Percentiles rank a stretch among this genome's conserved stretches.
Conservation (phyloP, 2,797 vertebrate genomes). For the Muscicapa comitata region DNA sequence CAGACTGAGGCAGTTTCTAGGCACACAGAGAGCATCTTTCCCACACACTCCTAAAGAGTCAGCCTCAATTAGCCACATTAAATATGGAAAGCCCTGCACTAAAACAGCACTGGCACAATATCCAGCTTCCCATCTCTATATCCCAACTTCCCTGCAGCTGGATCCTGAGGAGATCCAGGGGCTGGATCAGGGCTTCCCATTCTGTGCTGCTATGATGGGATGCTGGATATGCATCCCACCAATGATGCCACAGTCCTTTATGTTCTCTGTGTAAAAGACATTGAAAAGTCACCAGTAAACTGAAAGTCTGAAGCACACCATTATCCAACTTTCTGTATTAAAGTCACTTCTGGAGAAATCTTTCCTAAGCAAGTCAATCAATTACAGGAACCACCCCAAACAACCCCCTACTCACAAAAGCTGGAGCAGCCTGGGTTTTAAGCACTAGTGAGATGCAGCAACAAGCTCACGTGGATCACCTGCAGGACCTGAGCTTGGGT, state of each 20-base stretch:
- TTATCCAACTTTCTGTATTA: accelerated
- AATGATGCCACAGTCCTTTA: not conserved
- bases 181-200: not conserved
- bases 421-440: not conserved
- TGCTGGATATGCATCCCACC: not conserved
- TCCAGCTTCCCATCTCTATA: not conserved
- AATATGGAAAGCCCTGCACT: not conserved
- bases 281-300: not conserved
- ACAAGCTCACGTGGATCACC: accelerated
- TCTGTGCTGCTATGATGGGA: not conserved
- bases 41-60: not conserved
- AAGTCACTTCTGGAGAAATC: not conserved
- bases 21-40: not conserved
- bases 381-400: not conserved
- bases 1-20: not conserved
- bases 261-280: not conserved
- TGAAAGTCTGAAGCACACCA: not conserved
- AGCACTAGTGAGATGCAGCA: not conserved
- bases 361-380: not conserved
- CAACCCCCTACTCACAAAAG: not conserved
- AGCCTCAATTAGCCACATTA: not conserved
- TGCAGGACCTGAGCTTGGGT: not conserved
- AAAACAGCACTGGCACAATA: not conserved
- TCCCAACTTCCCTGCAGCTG: not conserved
- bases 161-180: not conserved